Conservation (phyloP, 2,113 vertebrate species). For the Chaenogobius annularis region DNA sequence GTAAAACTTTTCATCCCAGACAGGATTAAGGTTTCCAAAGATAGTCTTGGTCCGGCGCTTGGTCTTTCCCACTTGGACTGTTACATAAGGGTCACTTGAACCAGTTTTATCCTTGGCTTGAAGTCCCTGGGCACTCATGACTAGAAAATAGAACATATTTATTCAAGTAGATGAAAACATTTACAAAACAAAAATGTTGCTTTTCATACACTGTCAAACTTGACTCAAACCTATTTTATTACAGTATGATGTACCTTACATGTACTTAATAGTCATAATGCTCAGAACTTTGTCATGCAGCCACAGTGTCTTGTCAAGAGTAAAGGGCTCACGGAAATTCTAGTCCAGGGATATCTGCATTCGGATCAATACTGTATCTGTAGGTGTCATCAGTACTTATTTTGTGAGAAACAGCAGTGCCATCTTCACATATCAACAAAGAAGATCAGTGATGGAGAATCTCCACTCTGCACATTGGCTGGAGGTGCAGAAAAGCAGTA, state of each 20-base stretch:
- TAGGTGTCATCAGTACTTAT: neutral
- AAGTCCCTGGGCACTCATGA: conserved; percentile 95
- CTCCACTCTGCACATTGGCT: conserved; percentile 21
- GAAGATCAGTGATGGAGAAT: conserved; percentile 34
- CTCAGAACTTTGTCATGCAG: neutral
- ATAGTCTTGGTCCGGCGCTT: conserved; percentile 96
- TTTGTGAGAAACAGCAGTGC: neutral
- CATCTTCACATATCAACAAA: conserved; percentile 14
- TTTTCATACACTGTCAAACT: neutral
- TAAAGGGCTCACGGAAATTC: conserved; percentile 16
- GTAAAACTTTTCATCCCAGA: conserved; percentile 97
- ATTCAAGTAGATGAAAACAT: neutral
- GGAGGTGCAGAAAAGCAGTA: conserved; percentile 48
- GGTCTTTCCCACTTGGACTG: conserved; percentile 97
- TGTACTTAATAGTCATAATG: neutral
- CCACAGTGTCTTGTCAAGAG: conserved; percentile 4
- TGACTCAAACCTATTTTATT: neutral
- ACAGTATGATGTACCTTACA: neutral
- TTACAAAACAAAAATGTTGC: neutral
- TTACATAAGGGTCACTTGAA: conserved; percentile 97
- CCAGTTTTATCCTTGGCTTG: conserved; percentile 99
- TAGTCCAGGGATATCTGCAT: neutral
- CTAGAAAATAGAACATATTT: conserved; percentile 65
- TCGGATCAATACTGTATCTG: neutral
- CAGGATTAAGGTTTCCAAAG: conserved; percentile 96